These are phyloP conservation scores for Nestor notabilis DNA, from an alignment of 2,113 vertebrate species.

Conservation along the genomic window DNA sequence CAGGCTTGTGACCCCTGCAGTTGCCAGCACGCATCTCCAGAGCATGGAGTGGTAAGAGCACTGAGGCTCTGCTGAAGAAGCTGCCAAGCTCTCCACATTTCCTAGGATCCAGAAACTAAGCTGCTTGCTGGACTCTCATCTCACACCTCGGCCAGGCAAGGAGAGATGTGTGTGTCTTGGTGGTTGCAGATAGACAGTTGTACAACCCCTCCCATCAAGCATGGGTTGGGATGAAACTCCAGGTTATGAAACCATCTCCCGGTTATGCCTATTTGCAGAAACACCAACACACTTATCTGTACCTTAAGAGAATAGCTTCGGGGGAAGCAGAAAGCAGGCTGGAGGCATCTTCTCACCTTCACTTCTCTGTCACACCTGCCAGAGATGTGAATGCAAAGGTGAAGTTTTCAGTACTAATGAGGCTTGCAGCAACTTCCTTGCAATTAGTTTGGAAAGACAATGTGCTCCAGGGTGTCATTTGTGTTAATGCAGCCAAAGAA, in stretches of 20 bases:
- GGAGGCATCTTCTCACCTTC: not conserved
- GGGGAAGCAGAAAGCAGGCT: not conserved
- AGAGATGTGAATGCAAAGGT: not conserved
- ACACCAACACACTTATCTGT: not conserved
- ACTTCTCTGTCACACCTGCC: not conserved
- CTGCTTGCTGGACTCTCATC: not conserved
- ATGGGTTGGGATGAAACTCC: not conserved
- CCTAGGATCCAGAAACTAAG: not conserved
- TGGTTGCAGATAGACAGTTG: not conserved
- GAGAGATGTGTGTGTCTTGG: not conserved
- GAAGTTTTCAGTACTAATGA: not conserved
- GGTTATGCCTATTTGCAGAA: not conserved
- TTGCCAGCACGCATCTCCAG: not conserved
- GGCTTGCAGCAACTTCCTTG: not conserved
- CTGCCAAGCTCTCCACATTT: not conserved
- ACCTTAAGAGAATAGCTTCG: not conserved
- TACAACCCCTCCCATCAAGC: not conserved
- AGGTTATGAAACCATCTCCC: not conserved
- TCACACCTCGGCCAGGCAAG: not conserved
- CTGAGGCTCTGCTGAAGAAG: not conserved
- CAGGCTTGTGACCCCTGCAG: not conserved
- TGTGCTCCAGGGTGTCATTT: not conserved
- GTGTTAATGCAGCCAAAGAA: not conserved
- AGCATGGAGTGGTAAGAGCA: accelerated
- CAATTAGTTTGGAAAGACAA: not conserved